Conservation (phyloP, 92 coral and sea anemone species). For the Pocillopora meandrina region DNA sequence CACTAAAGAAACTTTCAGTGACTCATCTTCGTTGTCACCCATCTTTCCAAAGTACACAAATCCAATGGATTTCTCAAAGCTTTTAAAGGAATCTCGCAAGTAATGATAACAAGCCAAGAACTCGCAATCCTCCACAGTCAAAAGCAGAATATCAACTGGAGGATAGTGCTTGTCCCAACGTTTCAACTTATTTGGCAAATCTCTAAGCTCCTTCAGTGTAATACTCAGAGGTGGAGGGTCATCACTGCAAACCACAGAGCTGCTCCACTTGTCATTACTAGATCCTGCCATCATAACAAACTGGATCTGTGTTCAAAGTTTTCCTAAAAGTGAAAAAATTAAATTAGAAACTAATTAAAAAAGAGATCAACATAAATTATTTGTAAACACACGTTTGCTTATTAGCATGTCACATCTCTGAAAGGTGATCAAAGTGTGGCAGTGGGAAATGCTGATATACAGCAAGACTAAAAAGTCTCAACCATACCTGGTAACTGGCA, state of each 20-base stretch:
- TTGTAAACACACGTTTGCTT: no score
- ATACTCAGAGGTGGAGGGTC: not conserved
- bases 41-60: constrained; percentile 28
- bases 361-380: no score
- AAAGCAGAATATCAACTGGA: constrained; percentile 20
- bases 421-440: no score
- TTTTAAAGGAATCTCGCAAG: constrained; percentile 6
- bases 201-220: not conserved
- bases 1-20: constrained; percentile 37
- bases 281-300: not conserved
- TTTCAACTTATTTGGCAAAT: not conserved
- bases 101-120: constrained; percentile 26
- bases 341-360: no score
- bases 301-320: not conserved
- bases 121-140: constrained; percentile 28
- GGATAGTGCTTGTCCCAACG: not conserved
- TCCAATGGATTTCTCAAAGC: constrained; percentile 5
- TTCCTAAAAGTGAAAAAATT: no score
- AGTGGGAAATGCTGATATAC: no score
- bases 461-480: no score
- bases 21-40: not conserved
- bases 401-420: no score
- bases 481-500: no score
- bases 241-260: not conserved
- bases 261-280: not conserved